Conservation (phyloP, 2,113 vertebrate species). For the Sinocyclocheilus anophthalmus region DNA sequence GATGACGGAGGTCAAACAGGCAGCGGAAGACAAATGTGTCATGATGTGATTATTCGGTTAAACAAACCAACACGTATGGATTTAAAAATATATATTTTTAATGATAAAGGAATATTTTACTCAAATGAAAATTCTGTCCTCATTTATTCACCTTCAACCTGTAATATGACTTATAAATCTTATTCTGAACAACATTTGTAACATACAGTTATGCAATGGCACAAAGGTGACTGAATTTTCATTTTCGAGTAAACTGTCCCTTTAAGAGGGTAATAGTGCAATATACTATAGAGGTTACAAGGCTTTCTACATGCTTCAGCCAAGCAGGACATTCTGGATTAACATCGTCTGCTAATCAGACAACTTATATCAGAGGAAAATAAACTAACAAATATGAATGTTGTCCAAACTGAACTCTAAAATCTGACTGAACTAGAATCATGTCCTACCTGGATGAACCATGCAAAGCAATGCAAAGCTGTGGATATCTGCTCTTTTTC, state of each 20-base stretch:
- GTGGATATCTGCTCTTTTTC: background rate
- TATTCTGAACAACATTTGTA: background rate
- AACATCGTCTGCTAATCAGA: background rate
- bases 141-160: background rate
- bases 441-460: background rate
- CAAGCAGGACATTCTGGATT: background rate
- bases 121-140: background rate
- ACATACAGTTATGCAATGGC: background rate
- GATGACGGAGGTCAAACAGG: slow-evolving; percentile 62
- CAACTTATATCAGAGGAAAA: background rate
- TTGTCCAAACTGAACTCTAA: background rate
- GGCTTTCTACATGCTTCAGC: background rate
- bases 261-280: background rate
- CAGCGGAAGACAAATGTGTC: slow-evolving; percentile 61
- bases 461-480: background rate
- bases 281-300: background rate
- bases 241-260: background rate
- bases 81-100: too few relatives aligned
- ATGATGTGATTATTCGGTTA: slow-evolving; percentile 48
- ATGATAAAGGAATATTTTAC: background rate
- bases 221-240: background rate
- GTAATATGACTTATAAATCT: too few relatives aligned
- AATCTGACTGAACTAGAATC: background rate
- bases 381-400: background rate
- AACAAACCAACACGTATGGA: background rate